Conservation (phyloP, 2,113 vertebrate species). For the Blennius ocellaris region DNA sequence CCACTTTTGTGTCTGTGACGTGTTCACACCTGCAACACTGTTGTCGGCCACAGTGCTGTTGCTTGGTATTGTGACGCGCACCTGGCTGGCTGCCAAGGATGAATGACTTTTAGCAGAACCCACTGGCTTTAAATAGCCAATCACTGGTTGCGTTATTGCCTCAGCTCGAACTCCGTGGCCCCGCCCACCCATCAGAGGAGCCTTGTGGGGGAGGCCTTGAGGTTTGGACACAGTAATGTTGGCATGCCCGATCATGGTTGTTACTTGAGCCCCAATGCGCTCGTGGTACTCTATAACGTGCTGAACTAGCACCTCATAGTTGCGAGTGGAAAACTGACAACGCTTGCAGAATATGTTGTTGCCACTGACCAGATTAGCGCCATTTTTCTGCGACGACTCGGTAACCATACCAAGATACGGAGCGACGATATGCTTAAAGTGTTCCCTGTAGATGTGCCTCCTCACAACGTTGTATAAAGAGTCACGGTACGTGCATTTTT, state of each 20-base stretch:
- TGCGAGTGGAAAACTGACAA: conserved; percentile 96
- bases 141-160: conserved; percentile 89
- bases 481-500: conserved; percentile 98
- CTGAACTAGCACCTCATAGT: conserved; percentile 95
- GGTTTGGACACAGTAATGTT: conserved; percentile 89
- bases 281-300: conserved; percentile 98
- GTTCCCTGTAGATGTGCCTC: conserved; percentile 99
- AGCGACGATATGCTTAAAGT: conserved; percentile 96
- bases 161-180: conserved; percentile 85
- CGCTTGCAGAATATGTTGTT: conserved; percentile 94
- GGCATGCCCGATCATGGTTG: conserved; percentile 97
- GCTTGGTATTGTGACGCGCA: conserved; percentile 82
- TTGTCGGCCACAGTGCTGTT: conserved; percentile 61
- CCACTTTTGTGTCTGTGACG: conserved; percentile 96
- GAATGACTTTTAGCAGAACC: conserved; percentile 83
- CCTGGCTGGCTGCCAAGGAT: conserved; percentile 78
- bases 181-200: conserved; percentile 82
- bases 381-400: conserved; percentile 91
- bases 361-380: conserved; percentile 84
- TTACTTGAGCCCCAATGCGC: conserved; percentile 95
- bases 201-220: conserved; percentile 86
- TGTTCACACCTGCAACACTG: conserved; percentile 71
- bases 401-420: conserved; percentile 92
- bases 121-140: conserved; percentile 90
- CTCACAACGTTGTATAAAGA: conserved; percentile 96